Percentiles rank a stretch among this genome's conserved stretches.
phyloP scores from a whole-genome alignment of 2,797 vertebrate genomes.

The Poecilia picta region DNA sequence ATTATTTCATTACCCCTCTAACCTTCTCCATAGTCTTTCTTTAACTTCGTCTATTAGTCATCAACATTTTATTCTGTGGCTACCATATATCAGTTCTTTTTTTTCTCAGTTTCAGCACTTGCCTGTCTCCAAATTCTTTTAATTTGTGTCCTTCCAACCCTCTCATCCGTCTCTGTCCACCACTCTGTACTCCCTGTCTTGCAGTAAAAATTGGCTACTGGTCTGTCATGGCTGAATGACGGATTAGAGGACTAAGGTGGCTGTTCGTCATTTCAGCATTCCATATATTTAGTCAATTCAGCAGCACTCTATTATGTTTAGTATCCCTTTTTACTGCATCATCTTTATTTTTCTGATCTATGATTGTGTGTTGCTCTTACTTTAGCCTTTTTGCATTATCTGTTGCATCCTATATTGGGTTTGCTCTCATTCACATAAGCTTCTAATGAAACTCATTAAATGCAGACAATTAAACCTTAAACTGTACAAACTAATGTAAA shows the following conservation, averaged over 20 bases:
- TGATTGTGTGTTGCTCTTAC: background rate
- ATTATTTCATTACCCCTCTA: background rate
- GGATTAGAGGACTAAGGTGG: slow-evolving; percentile 59
- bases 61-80: background rate
- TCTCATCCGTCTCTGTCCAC: slow-evolving; percentile 24
- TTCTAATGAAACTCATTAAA: background rate
- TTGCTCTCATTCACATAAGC: background rate
- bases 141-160: slow-evolving; percentile 15
- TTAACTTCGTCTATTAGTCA: background rate
- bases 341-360: background rate
- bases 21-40: background rate
- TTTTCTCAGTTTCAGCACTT: background rate
- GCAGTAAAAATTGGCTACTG: slow-evolving; percentile 29
- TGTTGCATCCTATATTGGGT: background rate
- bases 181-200: slow-evolving; percentile 15
- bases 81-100: background rate
- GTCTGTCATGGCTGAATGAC: slow-evolving; percentile 47
- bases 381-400: background rate
- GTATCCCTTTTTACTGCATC: background rate
- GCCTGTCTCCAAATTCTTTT: slow-evolving; percentile 1
- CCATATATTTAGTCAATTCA: slow-evolving; percentile 40
- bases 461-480: background rate
- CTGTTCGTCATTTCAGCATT: slow-evolving; percentile 46
- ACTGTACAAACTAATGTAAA: background rate
- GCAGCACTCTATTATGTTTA: slow-evolving; percentile 16